Base-by-base conservation (phyloP, 2,888 invertebrate genomes). In the Litoditis marina region DNA sequence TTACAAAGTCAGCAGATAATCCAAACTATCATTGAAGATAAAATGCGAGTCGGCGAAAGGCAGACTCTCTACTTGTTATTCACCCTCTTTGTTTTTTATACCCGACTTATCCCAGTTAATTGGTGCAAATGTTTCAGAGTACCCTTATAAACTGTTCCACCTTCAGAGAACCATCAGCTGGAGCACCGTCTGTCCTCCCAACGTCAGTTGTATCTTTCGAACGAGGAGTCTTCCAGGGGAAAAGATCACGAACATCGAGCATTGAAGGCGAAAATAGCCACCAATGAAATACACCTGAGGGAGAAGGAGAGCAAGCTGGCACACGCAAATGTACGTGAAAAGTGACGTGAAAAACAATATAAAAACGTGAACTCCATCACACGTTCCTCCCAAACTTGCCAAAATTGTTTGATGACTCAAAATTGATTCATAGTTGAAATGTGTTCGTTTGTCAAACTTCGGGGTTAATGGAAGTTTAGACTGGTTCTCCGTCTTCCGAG, bases 151-250 rank as follows among this genome's bases (percentile, higher is more conserved):
- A 6, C 13, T 32, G 19, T 13, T 51, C 25, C 30, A 31, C n/a
- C 7, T 54, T 49, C 59, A 65, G 72, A 73, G 46, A 57, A 67
- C 19, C 64, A 65, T 13, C 66, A 62, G 25, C 63, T 76, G 2
- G 73, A 73, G 53, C 57, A 58, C 16, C 63, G 69, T 11, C 54
- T 74, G 61, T 62, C 56, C 25, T 66, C 63, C n/a, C 75, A 76
- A 44, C 59, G 75, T 19, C 73, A 73, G 47, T 47, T 76, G 56
- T 76, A 73, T 46, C 58, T 76, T 28, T 68, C 69, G 25, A 71
- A 73, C 36, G 75, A 76, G 51, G 73, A 76, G 55, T 61, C 73
- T 1, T 60, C 67, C 2, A n/a, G 73, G 49, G 61, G 66, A 6
- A 63, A 56, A 34, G 73, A 73, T 16, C 59, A 63, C 19, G 71